These are phyloP conservation scores for Eucidaris tribuloides DNA, from an alignment of 35 echinoderm and acorn worm species.

Conservation along the genomic window DNA sequence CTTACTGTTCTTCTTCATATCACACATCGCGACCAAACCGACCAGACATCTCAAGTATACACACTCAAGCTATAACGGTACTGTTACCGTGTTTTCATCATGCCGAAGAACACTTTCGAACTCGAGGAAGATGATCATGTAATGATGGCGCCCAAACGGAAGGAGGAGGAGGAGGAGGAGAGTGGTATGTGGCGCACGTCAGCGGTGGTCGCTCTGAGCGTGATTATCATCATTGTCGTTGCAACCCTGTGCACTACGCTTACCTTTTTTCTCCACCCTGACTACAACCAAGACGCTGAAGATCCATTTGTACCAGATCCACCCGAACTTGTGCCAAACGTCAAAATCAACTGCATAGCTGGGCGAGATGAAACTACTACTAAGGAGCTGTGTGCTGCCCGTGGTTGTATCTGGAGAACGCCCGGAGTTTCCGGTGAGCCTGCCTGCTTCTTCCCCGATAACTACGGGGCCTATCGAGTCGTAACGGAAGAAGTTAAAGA, in stretches of 20 bases:
- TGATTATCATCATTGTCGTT: constrained; percentile 22
- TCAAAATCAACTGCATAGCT: constrained; percentile 59
- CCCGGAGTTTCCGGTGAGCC: constrained; percentile 20
- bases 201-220: neutral
- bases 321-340: neutral
- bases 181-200: neutral
- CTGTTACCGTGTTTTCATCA: no score
- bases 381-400: constrained; percentile 40
- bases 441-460: constrained; percentile 60
- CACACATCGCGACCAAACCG: no score
- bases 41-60: no score
- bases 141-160: no score
- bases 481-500: neutral
- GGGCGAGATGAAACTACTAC: constrained; percentile 22
- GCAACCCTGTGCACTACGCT: neutral
- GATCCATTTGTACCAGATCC: neutral
- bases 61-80: no score
- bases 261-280: constrained; percentile 70
- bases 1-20: no score
- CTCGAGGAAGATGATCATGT: no score
- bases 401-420: constrained; percentile 53
- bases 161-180: no score
- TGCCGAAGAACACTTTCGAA: no score
- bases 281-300: constrained; percentile 12
- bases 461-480: constrained; percentile 66